Evolutionary conservation across 1,140 invertebrate genomes (phyloP).

Genomic region (Drosophila ficusphila): DNA sequence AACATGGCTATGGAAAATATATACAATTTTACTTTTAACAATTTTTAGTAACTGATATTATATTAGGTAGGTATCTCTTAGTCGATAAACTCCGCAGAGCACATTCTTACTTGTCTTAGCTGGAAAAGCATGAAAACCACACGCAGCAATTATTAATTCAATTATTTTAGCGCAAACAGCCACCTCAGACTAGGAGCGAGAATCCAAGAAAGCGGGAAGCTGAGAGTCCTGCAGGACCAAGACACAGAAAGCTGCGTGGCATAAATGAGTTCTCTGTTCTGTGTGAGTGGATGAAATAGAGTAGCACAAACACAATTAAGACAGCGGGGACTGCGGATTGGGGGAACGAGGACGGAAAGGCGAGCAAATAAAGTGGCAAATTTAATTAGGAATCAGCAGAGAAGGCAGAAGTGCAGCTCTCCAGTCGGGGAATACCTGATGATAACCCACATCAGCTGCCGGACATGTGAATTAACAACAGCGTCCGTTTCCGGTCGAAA

Average conservation of each 20-base stretch:
- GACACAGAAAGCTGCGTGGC: constrained; percentile 52
- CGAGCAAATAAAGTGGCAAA: constrained; percentile 76
- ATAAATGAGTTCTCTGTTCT: constrained; percentile 70
- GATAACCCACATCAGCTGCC: constrained; percentile 19
- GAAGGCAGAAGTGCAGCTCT: constrained; percentile 26
- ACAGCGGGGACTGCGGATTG: constrained; percentile 26
- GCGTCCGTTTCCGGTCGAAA: constrained; percentile 73
- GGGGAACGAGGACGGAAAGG: constrained; percentile 5
- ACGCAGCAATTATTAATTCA: constrained; percentile 84
- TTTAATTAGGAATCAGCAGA: constrained; percentile 66
- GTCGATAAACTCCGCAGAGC: constrained; percentile 2
- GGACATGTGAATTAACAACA: constrained; percentile 80
- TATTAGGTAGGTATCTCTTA: constrained; percentile 19
- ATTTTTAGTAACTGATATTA: too few species aligned
- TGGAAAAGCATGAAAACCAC: constrained; percentile 83
- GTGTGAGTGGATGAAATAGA: constrained; percentile 67
- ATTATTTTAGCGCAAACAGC: constrained; percentile 83
- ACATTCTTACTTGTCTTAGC: constrained; percentile 73
- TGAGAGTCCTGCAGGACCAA: constrained; percentile 23
- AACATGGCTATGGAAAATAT: too few species aligned
- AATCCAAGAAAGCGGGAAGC: constrained; percentile 6
- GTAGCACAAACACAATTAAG: constrained; percentile 82
- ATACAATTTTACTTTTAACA: too few species aligned
- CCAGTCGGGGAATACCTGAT: constrained; percentile 42
- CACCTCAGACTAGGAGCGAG: constrained; percentile 64